Conservation (phyloP, 2,888 invertebrate species). For the Allolobophora icterica region DNA sequence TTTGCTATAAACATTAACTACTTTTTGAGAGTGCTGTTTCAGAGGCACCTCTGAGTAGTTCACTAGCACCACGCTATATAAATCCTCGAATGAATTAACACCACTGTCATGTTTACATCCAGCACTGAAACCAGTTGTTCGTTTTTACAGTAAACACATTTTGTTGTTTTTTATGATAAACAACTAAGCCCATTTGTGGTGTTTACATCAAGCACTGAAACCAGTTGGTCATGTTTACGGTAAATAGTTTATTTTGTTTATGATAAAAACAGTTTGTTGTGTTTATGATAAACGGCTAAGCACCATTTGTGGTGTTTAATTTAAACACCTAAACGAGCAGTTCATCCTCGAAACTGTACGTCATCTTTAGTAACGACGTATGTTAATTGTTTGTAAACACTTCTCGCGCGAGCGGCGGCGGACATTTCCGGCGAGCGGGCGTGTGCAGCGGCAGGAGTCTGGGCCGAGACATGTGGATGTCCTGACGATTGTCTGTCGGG, state of each 20-base stretch:
- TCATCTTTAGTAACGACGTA: background rate
- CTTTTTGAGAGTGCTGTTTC: too few relatives aligned
- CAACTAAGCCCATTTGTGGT: background rate
- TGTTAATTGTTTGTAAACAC: background rate
- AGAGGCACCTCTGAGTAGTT: too few relatives aligned
- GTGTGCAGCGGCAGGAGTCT: background rate
- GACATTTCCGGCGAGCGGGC: background rate
- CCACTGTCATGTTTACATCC: too few relatives aligned
- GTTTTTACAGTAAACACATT: background rate
- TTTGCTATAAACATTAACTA: too few relatives aligned
- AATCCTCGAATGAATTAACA: too few relatives aligned
- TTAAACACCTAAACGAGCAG: background rate
- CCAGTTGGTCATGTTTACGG: background rate
- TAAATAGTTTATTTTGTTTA: too few relatives aligned
- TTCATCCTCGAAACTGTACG: background rate
- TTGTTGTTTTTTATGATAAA: background rate
- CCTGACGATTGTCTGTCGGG: background rate
- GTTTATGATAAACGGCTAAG: background rate
- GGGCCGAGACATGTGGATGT: background rate
- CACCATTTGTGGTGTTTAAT: background rate
- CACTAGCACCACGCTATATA: too few relatives aligned
- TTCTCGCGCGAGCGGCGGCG: background rate
- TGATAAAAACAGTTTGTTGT: too few relatives aligned
- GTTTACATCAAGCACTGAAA: background rate
- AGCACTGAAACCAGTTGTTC: background rate